Percentiles rank a stretch among this genome's conserved stretches.
Conservation (phyloP, 2,797 vertebrate genomes). For the Leptodactylus fallax region DNA sequence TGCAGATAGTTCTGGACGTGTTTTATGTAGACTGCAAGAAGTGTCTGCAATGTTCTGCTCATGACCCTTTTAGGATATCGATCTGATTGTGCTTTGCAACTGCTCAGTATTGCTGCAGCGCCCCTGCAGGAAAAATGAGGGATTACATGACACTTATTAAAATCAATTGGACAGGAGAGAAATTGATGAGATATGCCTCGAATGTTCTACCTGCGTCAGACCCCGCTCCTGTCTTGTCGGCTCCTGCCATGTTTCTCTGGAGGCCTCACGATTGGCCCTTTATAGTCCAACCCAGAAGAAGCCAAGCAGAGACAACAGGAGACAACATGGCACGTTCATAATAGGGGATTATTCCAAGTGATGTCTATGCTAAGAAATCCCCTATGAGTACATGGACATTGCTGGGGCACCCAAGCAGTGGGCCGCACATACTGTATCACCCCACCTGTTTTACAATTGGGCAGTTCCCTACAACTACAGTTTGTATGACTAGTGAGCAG, state of each 20-base stretch:
- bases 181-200: too few relatives aligned
- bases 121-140: neutral
- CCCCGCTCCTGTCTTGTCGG: neutral
- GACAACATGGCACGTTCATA: too few relatives aligned
- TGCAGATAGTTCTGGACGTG: neutral
- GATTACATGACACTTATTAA: neutral
- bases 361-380: neutral
- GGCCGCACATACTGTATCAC: neutral
- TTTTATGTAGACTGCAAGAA: neutral
- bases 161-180: too few relatives aligned
- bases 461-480: too few relatives aligned
- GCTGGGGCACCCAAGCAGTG: neutral
- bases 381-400: neutral
- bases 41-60: too few relatives aligned
- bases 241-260: neutral
- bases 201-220: too few relatives aligned
- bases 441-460: too few relatives aligned
- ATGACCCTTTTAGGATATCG: too few relatives aligned
- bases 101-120: neutral
- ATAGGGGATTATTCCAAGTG: too few relatives aligned
- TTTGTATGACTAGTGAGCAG: too few relatives aligned
- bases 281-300: too few relatives aligned
- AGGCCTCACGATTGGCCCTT: neutral
- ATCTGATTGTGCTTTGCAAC: neutral
- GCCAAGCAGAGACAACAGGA: too few relatives aligned